Base-by-base conservation (phyloP, 64 coral and sea anemone species). In the Pachyseris speciosa region DNA sequence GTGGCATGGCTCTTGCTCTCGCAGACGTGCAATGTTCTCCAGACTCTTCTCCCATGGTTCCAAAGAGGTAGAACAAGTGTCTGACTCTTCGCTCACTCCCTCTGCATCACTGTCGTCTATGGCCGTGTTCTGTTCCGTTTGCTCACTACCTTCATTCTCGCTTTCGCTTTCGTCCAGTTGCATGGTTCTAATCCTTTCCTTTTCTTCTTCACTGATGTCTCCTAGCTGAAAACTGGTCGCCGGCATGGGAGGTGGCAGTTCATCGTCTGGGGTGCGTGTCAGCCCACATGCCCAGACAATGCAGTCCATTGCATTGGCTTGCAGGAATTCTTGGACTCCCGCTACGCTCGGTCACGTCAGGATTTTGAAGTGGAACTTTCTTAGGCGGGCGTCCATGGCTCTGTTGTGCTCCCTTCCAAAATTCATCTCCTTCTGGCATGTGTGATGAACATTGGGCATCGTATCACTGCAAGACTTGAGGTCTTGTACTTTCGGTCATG, bases 391-490 rank as follows among this genome's bases (percentile, higher is more conserved):
- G 41, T 52, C 43, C 67, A 87, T 87, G 19, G 84, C 67, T 17
- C 3, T 27, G 3, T 72, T 73, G 84, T 87, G 42, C 4, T 72
- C 37, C 4, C 0, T 3, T 2, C 66, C 45, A 11, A 86, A 71
- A 22, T 86, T 11, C 48, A 72, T 27, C n/a, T 86, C 84, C 1
- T 27, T 37, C 17, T 86, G 84, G 12, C 84, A 86, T 19, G 84
- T 19, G 84, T 58, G 30, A 87, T 73, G 32, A 87, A 73, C 20
- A 72, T 87, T 57, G 84, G 84, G 19, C 42, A 45, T 87, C 69
- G 72, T 57, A 55, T 87, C 1, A 87, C 45, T 26, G 50, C 26
- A 11, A 45, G 27, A 15, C n/a, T 72, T 48, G 84, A 48, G 0
- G 39, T 71, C 29, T 52, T 72, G 15, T 49, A 86, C 47, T 72